A percentile compares a stretch with the other conserved stretches of the same genome.
Conservation (phyloP, 2,797 vertebrate species). For the Ateles fusciceps region DNA sequence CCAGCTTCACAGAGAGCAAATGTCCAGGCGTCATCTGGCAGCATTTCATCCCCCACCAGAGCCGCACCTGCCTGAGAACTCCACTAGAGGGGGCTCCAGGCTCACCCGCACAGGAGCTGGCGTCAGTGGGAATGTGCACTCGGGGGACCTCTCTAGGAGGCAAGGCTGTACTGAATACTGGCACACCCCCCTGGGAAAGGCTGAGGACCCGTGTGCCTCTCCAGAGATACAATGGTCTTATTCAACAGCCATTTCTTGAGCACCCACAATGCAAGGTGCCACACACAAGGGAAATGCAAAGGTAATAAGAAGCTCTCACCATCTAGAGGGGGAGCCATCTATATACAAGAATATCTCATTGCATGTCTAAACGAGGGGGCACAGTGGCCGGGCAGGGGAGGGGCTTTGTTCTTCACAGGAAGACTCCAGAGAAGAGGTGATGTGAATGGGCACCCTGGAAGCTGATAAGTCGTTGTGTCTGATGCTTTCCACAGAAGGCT, state of each 20-base stretch:
- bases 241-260: not conserved
- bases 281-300: not conserved
- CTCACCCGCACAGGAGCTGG: rapidly evolving
- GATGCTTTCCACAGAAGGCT: not conserved
- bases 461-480: rapidly evolving
- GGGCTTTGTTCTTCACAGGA: not conserved
- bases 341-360: not conserved
- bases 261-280: not conserved
- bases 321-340: not conserved
- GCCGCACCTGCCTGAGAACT: not conserved
- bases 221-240: not conserved
- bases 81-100: slow-evolving; percentile 51
- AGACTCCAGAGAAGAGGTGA: not conserved
- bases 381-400: not conserved
- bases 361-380: not conserved
- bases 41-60: rapidly evolving
- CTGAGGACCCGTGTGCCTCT: not conserved
- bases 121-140: not conserved
- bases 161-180: not conserved
- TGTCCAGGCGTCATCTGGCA: not conserved
- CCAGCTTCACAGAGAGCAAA: not conserved
- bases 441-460: not conserved
- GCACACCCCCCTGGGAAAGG: not conserved
- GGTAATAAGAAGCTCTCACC: not conserved
- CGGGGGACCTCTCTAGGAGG: rapidly evolving